Base-by-base conservation (phyloP, 2,113 vertebrate species). In the Crocuta crocuta region DNA sequence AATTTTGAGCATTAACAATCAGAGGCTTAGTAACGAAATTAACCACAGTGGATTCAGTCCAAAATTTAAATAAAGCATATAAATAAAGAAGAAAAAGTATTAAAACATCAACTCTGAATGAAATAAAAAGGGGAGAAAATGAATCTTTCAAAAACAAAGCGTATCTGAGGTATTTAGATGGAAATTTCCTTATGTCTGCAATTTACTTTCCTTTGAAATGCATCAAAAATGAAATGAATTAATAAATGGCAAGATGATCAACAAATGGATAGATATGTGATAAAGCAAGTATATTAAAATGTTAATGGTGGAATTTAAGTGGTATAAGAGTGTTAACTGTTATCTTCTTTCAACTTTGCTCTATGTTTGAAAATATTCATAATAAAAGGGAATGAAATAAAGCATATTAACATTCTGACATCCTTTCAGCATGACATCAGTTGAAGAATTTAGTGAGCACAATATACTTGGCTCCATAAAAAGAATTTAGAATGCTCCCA, bases 1-100 rank as follows among this genome's bases (percentile, higher is more conserved):
- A 55, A 92, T 87, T 88, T 73, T 96, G 43, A 92, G 63, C 15
- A 91, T 65, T 79, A 50, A 92, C 50, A 84, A 84, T 66, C 10
- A 78, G 83, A 73, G 53, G 16, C 33, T 91, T 82, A 95, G n/a
- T 45, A 82, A 85, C 11, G 88, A 12, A 95, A 58, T 94, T 55
- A 89, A 23, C 50, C 24, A 71, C 1, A 65, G 12, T 33, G 78
- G 21, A 28, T 79, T 91, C 7, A 88, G 70, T 66, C 16, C 74
- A 68, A 96, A 94, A 79, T 89, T 78, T 66, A 90, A 97, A 82
- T 86, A 82, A 95, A 94, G 21, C 63, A 84, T 26, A 58, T 33
- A 88, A 88, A 74, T 35, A 85, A 11, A 95, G 43, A 90, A 35
- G 31, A 24, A 48, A 94, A 92, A 63, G 26, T 13, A 80, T n/a